Percentiles rank a stretch among this genome's conserved stretches.
phyloP scores from a whole-genome alignment of 2,113 vertebrate species.

The Pygoscelis adeliae region DNA sequence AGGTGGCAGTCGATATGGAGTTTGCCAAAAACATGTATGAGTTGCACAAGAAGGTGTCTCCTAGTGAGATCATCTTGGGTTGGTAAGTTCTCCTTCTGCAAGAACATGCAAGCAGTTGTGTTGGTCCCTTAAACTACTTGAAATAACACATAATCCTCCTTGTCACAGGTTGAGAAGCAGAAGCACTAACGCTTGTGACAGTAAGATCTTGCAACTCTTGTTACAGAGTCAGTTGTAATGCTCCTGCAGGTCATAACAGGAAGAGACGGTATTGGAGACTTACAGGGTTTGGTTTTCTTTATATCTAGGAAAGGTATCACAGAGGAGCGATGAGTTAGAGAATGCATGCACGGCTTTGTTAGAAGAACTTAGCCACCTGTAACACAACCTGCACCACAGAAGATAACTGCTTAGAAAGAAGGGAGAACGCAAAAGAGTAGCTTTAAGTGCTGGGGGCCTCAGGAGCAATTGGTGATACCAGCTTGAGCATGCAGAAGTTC shows the following conservation, averaged over 20 bases:
- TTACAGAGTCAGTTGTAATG: not conserved
- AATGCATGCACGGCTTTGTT: not conserved
- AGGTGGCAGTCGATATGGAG: constrained; percentile 99
- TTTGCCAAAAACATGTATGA: constrained; percentile 99
- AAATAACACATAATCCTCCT: not conserved
- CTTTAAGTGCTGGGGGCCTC: not conserved
- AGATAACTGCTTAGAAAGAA: not conserved
- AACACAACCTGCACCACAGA: not conserved
- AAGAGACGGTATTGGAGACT: accelerated
- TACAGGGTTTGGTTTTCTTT: not conserved
- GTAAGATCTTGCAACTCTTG: not conserved
- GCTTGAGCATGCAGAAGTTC: not conserved
- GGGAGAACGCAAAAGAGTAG: not conserved
- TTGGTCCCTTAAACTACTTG: not conserved
- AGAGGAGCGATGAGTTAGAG: not conserved
- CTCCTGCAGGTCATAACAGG: not conserved
- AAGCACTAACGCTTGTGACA: not conserved
- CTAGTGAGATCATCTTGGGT: constrained; percentile 94
- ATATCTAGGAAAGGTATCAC: not conserved
- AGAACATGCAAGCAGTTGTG: not conserved
- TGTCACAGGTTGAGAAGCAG: not conserved
- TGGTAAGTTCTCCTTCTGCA: constrained; percentile 79
- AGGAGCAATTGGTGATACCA: not conserved
- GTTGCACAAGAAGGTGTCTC: constrained; percentile 95
- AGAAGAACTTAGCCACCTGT: not conserved